Evolutionary conservation across 2,888 invertebrate genomes (phyloP).

Genomic region (Ormyrus labotus): DNA sequence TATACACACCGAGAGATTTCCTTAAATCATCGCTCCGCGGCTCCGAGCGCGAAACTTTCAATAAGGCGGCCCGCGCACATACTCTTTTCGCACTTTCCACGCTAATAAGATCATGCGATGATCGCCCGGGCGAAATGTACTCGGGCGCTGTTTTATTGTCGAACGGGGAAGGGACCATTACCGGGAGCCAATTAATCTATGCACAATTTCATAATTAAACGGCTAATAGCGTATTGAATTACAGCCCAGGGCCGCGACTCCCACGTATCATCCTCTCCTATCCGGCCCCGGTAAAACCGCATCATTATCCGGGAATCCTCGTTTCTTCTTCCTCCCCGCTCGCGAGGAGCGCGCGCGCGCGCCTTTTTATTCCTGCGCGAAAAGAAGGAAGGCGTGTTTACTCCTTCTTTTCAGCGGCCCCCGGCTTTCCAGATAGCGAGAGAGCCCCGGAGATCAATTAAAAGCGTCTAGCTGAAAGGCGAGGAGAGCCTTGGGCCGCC

Average conservation of each 20-base stretch:
- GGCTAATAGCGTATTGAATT: conserved; percentile 75
- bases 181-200: conserved; percentile 75
- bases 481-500: conserved; percentile 2
- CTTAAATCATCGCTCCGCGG: conserved; percentile 23
- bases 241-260: conserved; percentile 73
- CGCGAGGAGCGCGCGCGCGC: neutral
- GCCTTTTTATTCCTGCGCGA: conserved; percentile 9
- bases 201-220: conserved; percentile 75
- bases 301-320: conserved; percentile 19
- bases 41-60: conserved; percentile 6
- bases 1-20: neutral
- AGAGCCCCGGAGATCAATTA: conserved; percentile 33
- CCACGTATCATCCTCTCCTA: conserved; percentile 65
- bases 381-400: neutral
- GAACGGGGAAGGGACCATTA: conserved; percentile 65
- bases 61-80: neutral
- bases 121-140: conserved; percentile 13
- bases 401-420: neutral
- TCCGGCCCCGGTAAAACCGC: conserved; percentile 50
- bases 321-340: neutral
- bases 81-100: conserved; percentile 11
- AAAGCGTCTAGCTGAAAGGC: neutral
- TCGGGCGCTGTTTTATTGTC: conserved; percentile 6
- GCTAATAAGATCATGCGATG: conserved; percentile 41
- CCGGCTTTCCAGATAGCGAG: conserved; percentile 23